Evolutionary conservation across 2,888 invertebrate genomes (phyloP).

Genomic region (Chrysolina americana): DNA sequence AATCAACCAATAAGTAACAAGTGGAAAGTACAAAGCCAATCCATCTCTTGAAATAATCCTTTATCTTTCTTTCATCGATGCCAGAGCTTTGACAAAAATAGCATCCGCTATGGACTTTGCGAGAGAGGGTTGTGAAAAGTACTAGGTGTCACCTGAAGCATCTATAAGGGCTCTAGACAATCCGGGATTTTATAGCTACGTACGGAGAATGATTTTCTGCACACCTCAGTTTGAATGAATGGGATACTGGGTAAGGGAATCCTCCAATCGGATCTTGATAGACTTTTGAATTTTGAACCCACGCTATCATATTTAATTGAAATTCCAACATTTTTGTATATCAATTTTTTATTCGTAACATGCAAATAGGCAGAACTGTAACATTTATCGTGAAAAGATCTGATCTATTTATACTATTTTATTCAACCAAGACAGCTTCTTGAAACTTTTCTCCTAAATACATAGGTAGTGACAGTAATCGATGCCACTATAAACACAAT

Average conservation of each 20-base stretch:
- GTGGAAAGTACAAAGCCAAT: slow-evolving; percentile 53
- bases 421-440: no score
- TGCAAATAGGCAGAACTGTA: no score
- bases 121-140: slow-evolving; percentile 56
- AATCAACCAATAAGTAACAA: slow-evolving; percentile 53
- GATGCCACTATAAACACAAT: no score
- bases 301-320: no score
- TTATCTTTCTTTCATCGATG: slow-evolving; percentile 60
- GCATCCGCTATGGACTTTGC: slow-evolving; percentile 59
- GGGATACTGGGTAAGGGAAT: not conserved
- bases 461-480: no score
- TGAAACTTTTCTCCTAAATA: no score
- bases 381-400: no score
- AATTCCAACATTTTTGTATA: no score
- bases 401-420: no score
- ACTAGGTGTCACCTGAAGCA: slow-evolving; percentile 45
- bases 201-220: slow-evolving; percentile 11
- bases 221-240: not conserved
- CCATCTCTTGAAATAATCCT: slow-evolving; percentile 49
- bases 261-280: no score
- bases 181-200: slow-evolving; percentile 33
- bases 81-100: slow-evolving; percentile 62
- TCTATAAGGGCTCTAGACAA: slow-evolving; percentile 34
- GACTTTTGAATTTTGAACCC: no score
- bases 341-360: no score